phyloP scores from a whole-genome alignment of 2,797 vertebrate genomes.

The Fratercula arctica region DNA sequence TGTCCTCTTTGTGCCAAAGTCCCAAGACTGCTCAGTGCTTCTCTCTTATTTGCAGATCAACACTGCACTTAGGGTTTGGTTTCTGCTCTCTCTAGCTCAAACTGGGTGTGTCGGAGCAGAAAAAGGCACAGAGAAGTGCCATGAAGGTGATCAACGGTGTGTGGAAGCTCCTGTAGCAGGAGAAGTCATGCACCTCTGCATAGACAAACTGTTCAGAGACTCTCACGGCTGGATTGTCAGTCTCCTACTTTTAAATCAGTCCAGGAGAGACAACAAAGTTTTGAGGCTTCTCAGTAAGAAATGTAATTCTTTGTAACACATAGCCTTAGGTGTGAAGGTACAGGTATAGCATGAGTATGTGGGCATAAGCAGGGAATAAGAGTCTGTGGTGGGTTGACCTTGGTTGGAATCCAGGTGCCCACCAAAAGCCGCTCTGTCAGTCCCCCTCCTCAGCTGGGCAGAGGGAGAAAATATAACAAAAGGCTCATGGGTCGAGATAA shows the following conservation, averaged over 20 bases:
- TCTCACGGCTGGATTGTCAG: background rate
- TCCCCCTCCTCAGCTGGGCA: background rate
- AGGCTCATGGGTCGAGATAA: fast-evolving
- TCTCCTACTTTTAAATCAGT: background rate
- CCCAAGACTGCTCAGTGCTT: background rate
- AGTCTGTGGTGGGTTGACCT: no score
- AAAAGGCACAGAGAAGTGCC: background rate
- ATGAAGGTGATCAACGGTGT: background rate
- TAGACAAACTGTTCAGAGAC: background rate
- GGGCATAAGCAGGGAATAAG: background rate
- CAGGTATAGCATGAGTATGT: background rate
- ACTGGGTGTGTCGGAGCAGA: background rate
- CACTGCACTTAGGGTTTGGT: background rate
- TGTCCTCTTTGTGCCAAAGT: background rate
- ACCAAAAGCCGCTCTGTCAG: no score
- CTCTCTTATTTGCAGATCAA: background rate
- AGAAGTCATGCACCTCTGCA: background rate
- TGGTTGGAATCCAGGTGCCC: background rate
- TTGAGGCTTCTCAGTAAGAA: background rate
- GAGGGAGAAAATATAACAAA: background rate
- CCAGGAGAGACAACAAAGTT: background rate
- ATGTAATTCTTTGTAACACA: background rate
- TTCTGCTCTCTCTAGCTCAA: background rate
- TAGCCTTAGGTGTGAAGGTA: background rate
- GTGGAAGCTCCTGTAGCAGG: background rate